Conservation (phyloP, 64 coral and sea anemone species). For the Anthopleura sola region DNA sequence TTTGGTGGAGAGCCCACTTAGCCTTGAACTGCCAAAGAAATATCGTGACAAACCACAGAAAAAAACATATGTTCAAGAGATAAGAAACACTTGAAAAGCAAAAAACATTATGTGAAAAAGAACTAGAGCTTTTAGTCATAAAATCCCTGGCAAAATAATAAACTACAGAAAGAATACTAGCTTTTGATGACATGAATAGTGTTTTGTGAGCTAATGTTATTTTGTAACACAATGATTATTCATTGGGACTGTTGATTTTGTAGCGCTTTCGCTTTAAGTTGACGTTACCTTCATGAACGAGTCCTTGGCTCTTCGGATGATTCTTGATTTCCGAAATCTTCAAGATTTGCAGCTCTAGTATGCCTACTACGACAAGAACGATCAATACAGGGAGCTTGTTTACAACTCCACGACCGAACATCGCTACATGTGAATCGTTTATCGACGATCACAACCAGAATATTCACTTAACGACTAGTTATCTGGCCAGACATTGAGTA, state of each 20-base stretch:
- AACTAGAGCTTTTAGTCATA: neutral
- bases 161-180: neutral
- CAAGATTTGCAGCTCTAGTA: slow-evolving; percentile 26
- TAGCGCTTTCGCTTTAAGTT: neutral
- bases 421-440: neutral
- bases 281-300: neutral
- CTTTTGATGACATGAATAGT: neutral
- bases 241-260: neutral
- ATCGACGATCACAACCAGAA: neutral
- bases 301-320: neutral
- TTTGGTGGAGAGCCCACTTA: neutral
- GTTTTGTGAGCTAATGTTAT: neutral
- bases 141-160: neutral
- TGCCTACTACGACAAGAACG: neutral
- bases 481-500: neutral
- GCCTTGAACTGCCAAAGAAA: neutral
- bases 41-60: neutral
- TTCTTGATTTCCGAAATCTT: neutral
- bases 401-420: slow-evolving; percentile 10
- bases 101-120: neutral
- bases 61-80: neutral
- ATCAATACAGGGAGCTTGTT: slow-evolving; percentile 14
- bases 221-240: neutral
- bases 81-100: neutral
- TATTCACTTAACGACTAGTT: neutral